These are phyloP conservation scores for Eristalis intricaria DNA, from an alignment of 2,888 invertebrate species.

Conservation along the genomic window DNA sequence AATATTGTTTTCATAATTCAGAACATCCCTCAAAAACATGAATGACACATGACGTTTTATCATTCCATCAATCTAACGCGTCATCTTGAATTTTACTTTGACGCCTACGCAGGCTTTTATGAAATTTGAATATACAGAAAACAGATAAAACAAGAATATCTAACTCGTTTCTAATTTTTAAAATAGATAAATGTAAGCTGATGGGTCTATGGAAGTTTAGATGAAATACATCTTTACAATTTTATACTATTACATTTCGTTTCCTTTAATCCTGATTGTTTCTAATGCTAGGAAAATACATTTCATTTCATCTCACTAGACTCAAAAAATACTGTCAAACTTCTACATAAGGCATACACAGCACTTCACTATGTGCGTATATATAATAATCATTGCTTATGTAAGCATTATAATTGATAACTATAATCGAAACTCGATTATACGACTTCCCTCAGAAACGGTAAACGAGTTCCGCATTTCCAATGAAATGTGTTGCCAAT, in stretches of 20 bases:
- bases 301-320: not conserved
- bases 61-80: not conserved
- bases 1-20: not conserved
- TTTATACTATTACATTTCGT: not conserved
- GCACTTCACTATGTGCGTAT: not conserved
- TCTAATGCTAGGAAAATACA: not conserved
- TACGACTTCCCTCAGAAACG: not conserved
- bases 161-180: too few species aligned
- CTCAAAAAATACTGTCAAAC: too few species aligned
- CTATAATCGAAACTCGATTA: not conserved
- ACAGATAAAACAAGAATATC: too few species aligned
- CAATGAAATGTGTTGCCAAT: constrained; percentile 47
- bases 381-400: not conserved
- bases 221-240: too few species aligned
- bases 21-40: not conserved
- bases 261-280: not conserved
- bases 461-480: constrained; percentile 28
- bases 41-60: not conserved
- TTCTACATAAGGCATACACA: not conserved
- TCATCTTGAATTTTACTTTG: not conserved
- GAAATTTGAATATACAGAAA: too few species aligned
- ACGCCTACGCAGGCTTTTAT: not conserved
- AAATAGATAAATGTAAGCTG: not conserved
- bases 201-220: too few species aligned
- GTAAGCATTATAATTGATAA: not conserved